These are phyloP conservation scores for Archivesica marissinica DNA, from an alignment of 1,140 invertebrate genomes.

Conservation along the genomic window DNA sequence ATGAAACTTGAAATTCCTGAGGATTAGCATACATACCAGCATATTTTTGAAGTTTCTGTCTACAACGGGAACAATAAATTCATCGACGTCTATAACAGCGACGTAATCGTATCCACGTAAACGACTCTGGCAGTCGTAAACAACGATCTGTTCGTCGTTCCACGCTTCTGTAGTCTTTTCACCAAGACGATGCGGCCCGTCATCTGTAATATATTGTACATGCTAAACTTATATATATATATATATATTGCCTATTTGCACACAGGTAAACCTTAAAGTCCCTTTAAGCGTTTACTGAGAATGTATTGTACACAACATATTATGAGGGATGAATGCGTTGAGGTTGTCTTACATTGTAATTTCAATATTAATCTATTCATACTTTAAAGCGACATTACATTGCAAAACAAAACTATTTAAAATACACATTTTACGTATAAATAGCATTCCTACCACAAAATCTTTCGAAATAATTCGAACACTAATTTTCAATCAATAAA, in stretches of 20 bases:
- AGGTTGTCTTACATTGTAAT: too few species aligned
- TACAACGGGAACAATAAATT: slow-evolving; percentile 27
- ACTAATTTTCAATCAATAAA: too few species aligned
- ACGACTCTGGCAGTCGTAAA: slow-evolving; percentile 28
- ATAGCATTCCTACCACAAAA: too few species aligned
- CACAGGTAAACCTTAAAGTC: neutral
- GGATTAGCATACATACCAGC: slow-evolving; percentile 9
- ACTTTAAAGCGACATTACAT: too few species aligned
- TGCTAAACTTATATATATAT: neutral
- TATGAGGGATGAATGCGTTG: neutral
- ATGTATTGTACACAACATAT: neutral
- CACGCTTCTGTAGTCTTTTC: slow-evolving; percentile 1
- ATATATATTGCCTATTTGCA: neutral
- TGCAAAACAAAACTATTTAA: too few species aligned
- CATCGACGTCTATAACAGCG: slow-evolving; percentile 31
- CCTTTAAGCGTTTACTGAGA: neutral
- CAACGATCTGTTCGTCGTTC: slow-evolving; percentile 27
- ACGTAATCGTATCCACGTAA: slow-evolving; percentile 15
- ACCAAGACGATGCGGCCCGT: neutral
- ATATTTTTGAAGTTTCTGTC: slow-evolving; percentile 33
- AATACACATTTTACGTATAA: too few species aligned
- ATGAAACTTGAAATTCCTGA: too few species aligned
- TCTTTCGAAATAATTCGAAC: too few species aligned
- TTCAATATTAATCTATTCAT: too few species aligned
- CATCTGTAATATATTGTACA: neutral